Evolutionary conservation across 2,113 vertebrate species (phyloP).

Genomic region (Hiodon alosoides): DNA sequence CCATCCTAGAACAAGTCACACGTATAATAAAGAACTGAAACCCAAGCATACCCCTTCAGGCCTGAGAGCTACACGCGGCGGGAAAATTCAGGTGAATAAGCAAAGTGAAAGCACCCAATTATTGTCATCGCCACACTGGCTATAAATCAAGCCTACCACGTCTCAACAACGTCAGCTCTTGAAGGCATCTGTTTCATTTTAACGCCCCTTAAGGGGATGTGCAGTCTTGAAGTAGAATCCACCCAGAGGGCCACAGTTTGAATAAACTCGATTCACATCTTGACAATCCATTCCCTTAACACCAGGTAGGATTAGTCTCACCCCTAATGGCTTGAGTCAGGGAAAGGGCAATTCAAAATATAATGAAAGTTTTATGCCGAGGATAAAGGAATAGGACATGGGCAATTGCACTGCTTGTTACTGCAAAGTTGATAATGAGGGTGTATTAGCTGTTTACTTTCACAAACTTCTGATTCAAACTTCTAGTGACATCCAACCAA

Average conservation of each 20-base stretch:
- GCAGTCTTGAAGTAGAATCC: conserved; percentile 36
- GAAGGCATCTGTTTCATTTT: not conserved
- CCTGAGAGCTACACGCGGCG: conserved; percentile 33
- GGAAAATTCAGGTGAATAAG: conserved; percentile 33
- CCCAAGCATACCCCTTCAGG: conserved; percentile 11
- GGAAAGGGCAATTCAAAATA: not conserved
- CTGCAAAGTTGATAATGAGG: not conserved
- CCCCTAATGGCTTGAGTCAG: not conserved
- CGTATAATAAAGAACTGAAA: too few relatives aligned
- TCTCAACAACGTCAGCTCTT: conserved; percentile 19
- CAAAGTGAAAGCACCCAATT: conserved; percentile 45
- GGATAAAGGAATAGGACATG: not conserved
- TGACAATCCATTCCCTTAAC: conserved; percentile 29
- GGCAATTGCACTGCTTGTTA: not conserved
- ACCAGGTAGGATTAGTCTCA: conserved; percentile 24
- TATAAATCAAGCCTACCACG: conserved; percentile 32
- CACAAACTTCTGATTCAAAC: too few relatives aligned
- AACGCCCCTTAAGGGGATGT: not conserved
- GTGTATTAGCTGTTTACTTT: not conserved
- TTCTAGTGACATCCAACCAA: too few relatives aligned
- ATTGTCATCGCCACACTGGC: conserved; percentile 36
- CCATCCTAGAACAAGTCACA: conserved; percentile 34
- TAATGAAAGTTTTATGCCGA: not conserved
- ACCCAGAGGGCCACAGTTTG: conserved; percentile 17
- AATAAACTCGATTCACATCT: conserved; percentile 36